Base-by-base conservation (phyloP, 2,797 vertebrate species). In the Tarsius wallacei region DNA sequence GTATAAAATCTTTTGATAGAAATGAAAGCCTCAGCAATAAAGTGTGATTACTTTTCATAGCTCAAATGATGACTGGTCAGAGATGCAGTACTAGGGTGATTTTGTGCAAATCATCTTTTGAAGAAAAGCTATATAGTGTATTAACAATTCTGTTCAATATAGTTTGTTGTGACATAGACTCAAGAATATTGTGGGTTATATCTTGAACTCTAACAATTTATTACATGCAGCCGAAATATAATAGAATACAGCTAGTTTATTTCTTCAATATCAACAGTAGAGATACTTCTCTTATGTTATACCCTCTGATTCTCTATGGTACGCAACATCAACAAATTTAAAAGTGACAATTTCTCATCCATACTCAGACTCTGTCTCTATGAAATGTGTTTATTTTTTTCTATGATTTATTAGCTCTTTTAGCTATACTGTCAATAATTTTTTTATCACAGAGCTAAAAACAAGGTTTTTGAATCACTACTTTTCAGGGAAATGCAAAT, bases 1-100 rank as follows among this genome's bases (percentile, higher is more conserved):
- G 36, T 95, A 86, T 89, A 89, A 94, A 89, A 86, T 95, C 16
- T 93, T 91, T 77, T 89, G 88, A 89, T 96, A 93, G 53, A 94
- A 95, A 96, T 82, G 36, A 84, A 91, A 96, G 93, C 36, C 59
- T 94, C 73, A 66, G 84, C 59, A 95, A 81, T 74, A 81, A 93
- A 42, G 0, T 89, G 31, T 51, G 33, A 95, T 96, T 94, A 76
- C 31, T 70, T 89, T 96, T 71, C 53, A 64, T 36, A 94, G 74
- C 49, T 84, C 57, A 93, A 89, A 86, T 91, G 73, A 86, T 89
- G 53, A 68, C 55, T 94, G 80, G 84, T 74, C 61, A 94, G 91
- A 95, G 59, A 91, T 70, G 36, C 49, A 66, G 36, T 80, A 73
- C 84, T n/a, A 91, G 28, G 55, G 13, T 88, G 64, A 81, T 94